A percentile compares a stretch with the other conserved stretches of the same genome.
phyloP scores from a whole-genome alignment of 30 jellyfish, hydroid and myxozoan genomes.

The Catostylus mosaicus region DNA sequence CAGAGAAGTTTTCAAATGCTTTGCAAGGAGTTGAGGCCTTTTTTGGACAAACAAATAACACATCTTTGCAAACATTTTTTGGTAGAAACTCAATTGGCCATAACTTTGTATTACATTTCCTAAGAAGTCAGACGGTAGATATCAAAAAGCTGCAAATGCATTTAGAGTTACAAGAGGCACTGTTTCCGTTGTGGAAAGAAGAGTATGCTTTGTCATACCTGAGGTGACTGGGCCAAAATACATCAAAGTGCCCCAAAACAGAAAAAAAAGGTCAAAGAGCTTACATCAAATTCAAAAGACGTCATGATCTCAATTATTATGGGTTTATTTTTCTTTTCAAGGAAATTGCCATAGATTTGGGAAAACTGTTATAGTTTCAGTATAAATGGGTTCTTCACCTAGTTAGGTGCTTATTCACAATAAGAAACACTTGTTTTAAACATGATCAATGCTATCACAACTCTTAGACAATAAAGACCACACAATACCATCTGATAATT shows the following conservation, averaged over 20 bases:
- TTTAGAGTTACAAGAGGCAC: slow-evolving; percentile 39
- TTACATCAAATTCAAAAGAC: too few relatives aligned
- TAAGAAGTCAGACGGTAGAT: slow-evolving; percentile 50
- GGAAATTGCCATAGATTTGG: too few relatives aligned
- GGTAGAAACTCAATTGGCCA: slow-evolving; percentile 50
- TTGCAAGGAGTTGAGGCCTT: slow-evolving; percentile 9
- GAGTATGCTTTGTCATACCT: slow-evolving; percentile 23
- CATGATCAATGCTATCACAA: too few relatives aligned
- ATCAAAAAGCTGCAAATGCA: slow-evolving; percentile 24
- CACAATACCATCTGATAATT: too few relatives aligned
- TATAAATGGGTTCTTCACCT: too few relatives aligned
- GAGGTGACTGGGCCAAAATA: slow-evolving; percentile 17
- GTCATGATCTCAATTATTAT: too few relatives aligned
- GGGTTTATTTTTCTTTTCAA: too few relatives aligned
- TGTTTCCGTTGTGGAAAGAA: slow-evolving; percentile 19
- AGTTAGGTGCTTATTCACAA: too few relatives aligned
- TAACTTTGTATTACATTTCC: slow-evolving; percentile 36
- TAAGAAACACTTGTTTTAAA: too few relatives aligned
- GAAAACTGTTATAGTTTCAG: too few relatives aligned
- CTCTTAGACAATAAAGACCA: too few relatives aligned
- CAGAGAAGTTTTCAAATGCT: slow-evolving; percentile 14
- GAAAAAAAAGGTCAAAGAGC: too few relatives aligned
- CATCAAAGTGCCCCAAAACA: background rate
- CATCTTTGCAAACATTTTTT: slow-evolving; percentile 14
- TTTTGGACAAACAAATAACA: slow-evolving; percentile 33